These are phyloP conservation scores for Microctonus hyperodae DNA, from an alignment of 2,888 invertebrate species.

Conservation along the genomic window DNA sequence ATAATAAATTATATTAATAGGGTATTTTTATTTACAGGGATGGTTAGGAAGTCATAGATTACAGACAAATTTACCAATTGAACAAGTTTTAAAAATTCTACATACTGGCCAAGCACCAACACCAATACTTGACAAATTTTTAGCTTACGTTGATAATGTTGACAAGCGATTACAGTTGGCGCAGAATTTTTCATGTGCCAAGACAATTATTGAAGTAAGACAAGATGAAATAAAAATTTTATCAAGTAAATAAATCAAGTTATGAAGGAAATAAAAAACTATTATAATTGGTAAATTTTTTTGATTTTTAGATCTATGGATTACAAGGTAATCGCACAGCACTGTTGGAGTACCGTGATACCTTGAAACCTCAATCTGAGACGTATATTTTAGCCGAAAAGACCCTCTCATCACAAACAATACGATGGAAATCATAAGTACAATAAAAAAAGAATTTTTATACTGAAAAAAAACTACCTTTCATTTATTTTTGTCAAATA, in stretches of 20 bases:
- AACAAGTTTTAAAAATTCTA: slow-evolving; percentile 63
- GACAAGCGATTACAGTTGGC: slow-evolving; percentile 71
- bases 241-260: background rate
- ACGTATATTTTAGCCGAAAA: slow-evolving; percentile 79
- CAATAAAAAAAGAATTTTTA: background rate
- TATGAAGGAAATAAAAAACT: background rate
- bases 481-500: slow-evolving; percentile 1
- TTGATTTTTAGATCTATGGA: slow-evolving; percentile 59
- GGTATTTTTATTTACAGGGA: slow-evolving; percentile 52
- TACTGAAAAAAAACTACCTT: background rate
- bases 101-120: slow-evolving; percentile 61
- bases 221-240: background rate
- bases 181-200: slow-evolving; percentile 71
- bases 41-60: slow-evolving; percentile 64
- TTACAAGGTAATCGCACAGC: slow-evolving; percentile 71
- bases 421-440: slow-evolving; percentile 50
- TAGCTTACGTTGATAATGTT: slow-evolving; percentile 66
- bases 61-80: slow-evolving; percentile 62
- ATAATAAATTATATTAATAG: too few species aligned
- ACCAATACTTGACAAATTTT: slow-evolving; percentile 66
- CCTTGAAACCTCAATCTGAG: slow-evolving; percentile 71
- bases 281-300: background rate
- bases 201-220: slow-evolving; percentile 70
- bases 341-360: slow-evolving; percentile 70
- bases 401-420: slow-evolving; percentile 66